Evolutionary conservation across 2,113 vertebrate species (phyloP), one percentile per base, ranked within the genome.

Genomic region (Calidris pugnax): DNA sequence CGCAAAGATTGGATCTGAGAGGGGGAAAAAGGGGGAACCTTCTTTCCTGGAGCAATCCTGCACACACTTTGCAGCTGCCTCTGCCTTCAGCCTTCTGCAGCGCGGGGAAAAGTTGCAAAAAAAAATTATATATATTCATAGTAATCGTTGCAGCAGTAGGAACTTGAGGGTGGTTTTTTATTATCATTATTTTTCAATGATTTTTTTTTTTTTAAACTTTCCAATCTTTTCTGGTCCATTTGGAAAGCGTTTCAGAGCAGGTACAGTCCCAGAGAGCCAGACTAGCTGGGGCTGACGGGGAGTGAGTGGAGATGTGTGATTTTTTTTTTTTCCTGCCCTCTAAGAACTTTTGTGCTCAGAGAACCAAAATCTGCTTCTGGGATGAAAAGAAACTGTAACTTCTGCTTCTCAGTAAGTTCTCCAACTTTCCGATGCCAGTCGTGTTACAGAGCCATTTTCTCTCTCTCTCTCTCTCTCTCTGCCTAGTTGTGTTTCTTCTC

Each of bases 331-430:
- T 93, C 80, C 59, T 87, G 56, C 89, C 84, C 91, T 86, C 94
- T 97, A 87, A 97, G 91, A 97, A n/a, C n/a, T n/a, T n/a, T n/a
- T n/a, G n/a, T n/a, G n/a, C n/a, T n/a, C n/a, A n/a, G n/a, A n/a
- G n/a, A 93, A 90, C 92, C 95, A 62, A 90, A 93, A 96, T 59
- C 93, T 83, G 64, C 97, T 97, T 89, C 72, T 97, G 94, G 96
- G 95, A 98, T 82, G 93, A 90, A 96, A 97, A 96, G 96, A 98
- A 97, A 97, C 95, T 80, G 76, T 97, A 97, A 96, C 95, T 97
- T 80, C 97, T 96, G 92, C 94, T 96, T 97, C 97, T 95, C 97
- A 98, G 97, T 98, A 98, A 98, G 98, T 98, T 96, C 91, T 97
- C 90, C 85, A 96, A 97, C 96, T 96, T 97, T 94, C 92, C 95